phyloP scores from a whole-genome alignment of 2,113 vertebrate species.

The Tetrax tetrax region DNA sequence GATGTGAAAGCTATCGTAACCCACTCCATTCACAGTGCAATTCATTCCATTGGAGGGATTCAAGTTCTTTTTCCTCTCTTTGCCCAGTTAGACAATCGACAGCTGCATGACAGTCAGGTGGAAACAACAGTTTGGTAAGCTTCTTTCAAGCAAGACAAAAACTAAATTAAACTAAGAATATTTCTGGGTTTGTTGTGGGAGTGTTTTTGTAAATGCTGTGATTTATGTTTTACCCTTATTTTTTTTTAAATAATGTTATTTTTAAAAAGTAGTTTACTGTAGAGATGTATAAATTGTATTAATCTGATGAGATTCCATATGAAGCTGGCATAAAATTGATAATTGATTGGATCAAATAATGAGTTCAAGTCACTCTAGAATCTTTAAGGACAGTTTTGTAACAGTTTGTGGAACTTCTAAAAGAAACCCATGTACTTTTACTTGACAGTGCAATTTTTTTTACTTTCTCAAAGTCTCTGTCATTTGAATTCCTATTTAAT shows the following conservation, averaged over 20 bases:
- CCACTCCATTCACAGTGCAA: constrained; percentile 95
- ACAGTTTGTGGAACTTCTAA: background rate
- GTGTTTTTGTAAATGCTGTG: background rate
- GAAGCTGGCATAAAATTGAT: background rate
- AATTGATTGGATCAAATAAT: background rate
- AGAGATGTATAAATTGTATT: background rate
- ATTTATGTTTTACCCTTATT: background rate
- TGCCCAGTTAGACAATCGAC: constrained; percentile 91
- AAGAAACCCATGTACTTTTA: background rate
- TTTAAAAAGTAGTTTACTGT: background rate
- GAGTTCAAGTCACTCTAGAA: background rate
- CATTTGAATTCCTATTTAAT: background rate
- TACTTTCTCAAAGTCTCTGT: background rate
- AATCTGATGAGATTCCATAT: background rate
- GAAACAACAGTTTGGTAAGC: constrained; percentile 92
- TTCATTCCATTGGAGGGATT: constrained; percentile 96
- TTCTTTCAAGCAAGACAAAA: background rate
- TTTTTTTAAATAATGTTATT: background rate
- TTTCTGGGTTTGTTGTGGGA: accelerated
- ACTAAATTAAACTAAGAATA: background rate
- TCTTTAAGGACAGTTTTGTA: background rate
- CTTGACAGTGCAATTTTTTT: background rate
- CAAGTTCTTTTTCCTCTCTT: constrained; percentile 97
- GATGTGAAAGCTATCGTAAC: constrained; percentile 97
- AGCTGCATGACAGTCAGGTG: constrained; percentile 87